Base-by-base conservation (phyloP, 2,888 invertebrate species). In the Subacronicta megacephala region DNA sequence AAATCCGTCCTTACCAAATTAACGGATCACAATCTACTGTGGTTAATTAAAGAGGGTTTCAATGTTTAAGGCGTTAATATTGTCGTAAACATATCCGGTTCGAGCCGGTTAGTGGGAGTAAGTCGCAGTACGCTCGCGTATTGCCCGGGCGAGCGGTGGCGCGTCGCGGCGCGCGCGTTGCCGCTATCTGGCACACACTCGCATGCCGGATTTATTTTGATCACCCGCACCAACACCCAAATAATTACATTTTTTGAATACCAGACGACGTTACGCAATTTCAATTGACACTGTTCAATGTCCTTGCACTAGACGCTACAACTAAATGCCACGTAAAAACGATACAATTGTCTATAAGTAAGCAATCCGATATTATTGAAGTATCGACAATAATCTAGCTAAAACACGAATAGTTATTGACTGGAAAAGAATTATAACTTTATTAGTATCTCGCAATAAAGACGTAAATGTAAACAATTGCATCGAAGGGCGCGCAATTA, bases 201-300 rank as follows among this genome's bases (percentile, higher is more conserved):
- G 70, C 80, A 80, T 77, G 77, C 78, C 83, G 83, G 73, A 76
- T 87, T 90, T 90, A 92, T 90, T 92, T 91, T 84, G 82, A 89
- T 85, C 81, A 80, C 81, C 68, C 77, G 80, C 84, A 75, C 78
- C 72, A 78, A 84, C 87, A 84, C 81, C 80, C 82, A 83, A 88
- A 90, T 89, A 87, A 89, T 88, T 80, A 84, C 64, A 90, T 90
- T 89, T 88, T 88, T 85, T 77, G 82, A 88, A 91, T 91, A 89
- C 90, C 90, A 92, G 89, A 90, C 90, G 72, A 76, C 65, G 66
- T 85, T 84, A 83, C 81, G 83, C 75, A 83, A 84, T 65, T 77
- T 76, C 77, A 79, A 84, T 84, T 86, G 83, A 85, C 83, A 83
- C 65, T 65, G 61, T 70, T 57, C 20, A 50, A 63, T 67, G 66